These are phyloP conservation scores for Bergia sp. DNA, from an alignment of 92 coral and sea anemone species.

Conservation along the genomic window DNA sequence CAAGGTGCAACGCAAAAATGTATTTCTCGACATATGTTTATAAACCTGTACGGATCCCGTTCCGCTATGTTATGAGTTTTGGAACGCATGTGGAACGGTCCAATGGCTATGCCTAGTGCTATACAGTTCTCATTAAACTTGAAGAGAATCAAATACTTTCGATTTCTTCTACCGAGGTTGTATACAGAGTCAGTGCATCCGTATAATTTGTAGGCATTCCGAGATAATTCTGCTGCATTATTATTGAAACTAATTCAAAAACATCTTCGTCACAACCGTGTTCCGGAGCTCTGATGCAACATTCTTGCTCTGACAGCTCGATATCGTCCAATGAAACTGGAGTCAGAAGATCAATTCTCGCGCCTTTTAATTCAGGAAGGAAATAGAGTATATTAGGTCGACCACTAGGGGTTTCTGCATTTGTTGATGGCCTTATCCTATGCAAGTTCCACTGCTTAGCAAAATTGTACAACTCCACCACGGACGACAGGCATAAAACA, in stretches of 20 bases:
- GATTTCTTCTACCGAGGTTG: conserved; percentile 25
- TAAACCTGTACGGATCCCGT: too few species aligned
- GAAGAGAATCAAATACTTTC: conserved; percentile 11
- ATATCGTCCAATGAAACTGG: conserved; percentile 24
- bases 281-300: conserved; percentile 9
- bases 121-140: not conserved
- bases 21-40: too few species aligned
- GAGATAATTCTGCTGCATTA: conserved; percentile 33
- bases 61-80: too few species aligned
- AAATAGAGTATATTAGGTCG: not conserved
- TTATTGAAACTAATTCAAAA: conserved; percentile 18
- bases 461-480: too few species aligned
- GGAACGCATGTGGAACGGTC: too few species aligned
- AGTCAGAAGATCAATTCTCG: conserved; percentile 13
- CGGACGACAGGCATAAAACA: too few species aligned
- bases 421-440: too few species aligned
- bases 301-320: not conserved
- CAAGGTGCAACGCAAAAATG: too few species aligned
- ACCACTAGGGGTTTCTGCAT: not conserved
- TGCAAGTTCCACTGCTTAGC: too few species aligned
- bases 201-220: conserved; percentile 9
- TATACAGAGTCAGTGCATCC: conserved; percentile 30
- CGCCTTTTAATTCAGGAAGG: not conserved
- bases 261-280: conserved; percentile 10
- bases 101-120: too few species aligned